Evolutionary conservation across 35 echinoderm and acorn worm genomes (phyloP).

Genomic region (Apostichopus parvimensis): DNA sequence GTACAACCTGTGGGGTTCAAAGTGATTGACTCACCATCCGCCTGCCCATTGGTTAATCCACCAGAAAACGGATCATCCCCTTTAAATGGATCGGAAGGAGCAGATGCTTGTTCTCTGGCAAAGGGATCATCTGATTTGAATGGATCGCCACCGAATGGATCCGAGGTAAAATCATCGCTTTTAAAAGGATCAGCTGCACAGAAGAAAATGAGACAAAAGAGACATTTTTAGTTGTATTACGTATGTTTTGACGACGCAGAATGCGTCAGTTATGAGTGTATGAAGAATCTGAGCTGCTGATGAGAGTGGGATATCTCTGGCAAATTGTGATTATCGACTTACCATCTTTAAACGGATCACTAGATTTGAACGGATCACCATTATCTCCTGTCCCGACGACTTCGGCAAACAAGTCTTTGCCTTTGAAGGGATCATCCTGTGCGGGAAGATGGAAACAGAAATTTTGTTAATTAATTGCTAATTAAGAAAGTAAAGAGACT

Average conservation of each 20-base stretch:
- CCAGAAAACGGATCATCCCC: conserved; percentile 81
- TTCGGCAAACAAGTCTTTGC: conserved; percentile 80
- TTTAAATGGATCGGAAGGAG: conserved; percentile 65
- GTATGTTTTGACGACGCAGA: no score
- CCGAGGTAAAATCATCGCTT: conserved; percentile 67
- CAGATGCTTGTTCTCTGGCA: conserved; percentile 16
- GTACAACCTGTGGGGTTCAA: not conserved
- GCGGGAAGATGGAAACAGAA: conserved; percentile 1
- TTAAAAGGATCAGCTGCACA: conserved; percentile 87
- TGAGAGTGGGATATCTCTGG: not conserved
- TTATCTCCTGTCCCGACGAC: not conserved
- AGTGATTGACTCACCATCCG: conserved; percentile 56
- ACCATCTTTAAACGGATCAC: conserved; percentile 58
- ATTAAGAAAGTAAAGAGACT: no score
- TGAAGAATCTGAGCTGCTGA: not conserved
- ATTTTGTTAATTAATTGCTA: no score
- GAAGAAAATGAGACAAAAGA: not conserved
- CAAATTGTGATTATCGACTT: not conserved
- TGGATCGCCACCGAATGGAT: conserved; percentile 93
- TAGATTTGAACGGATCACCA: conserved; percentile 85
- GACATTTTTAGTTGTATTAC: not conserved
- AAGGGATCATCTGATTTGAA: conserved; percentile 76
- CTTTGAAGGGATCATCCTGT: conserved; percentile 97
- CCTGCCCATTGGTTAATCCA: conserved; percentile 67
- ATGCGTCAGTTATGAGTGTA: no score